Conservation (phyloP, 2,113 vertebrate genomes). For the Desmodus rotundus region DNA sequence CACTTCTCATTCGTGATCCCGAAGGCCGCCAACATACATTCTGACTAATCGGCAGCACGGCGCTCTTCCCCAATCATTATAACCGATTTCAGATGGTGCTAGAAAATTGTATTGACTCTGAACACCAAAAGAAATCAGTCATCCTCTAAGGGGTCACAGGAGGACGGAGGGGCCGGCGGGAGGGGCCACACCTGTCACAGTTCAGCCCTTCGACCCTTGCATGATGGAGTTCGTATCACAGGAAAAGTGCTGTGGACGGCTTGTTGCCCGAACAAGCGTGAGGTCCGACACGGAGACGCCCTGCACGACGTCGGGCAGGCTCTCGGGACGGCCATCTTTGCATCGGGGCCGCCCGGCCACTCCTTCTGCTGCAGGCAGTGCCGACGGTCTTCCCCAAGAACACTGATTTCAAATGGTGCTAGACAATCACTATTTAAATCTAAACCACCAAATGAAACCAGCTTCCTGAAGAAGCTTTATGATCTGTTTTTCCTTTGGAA, state of each 20-base stretch:
- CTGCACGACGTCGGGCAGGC: rapidly evolving
- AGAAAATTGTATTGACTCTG: conserved; percentile 94
- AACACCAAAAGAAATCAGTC: conserved; percentile 99
- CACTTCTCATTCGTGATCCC: background rate
- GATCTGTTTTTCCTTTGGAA: conserved; percentile 45
- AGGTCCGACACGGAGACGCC: rapidly evolving
- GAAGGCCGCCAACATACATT: background rate
- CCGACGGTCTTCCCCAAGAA: conserved; percentile 91
- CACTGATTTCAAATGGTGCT: conserved; percentile 99
- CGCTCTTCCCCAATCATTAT: conserved; percentile 93
- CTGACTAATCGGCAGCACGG: background rate
- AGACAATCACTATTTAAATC: conserved; percentile 95
- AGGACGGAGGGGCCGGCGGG: background rate
- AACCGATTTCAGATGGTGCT: conserved; percentile 99
- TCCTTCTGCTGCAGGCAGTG: background rate
- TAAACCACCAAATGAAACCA: conserved; percentile 99
- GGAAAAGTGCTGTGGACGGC: background rate
- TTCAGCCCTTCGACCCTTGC: background rate
- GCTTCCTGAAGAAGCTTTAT: conserved; percentile 94
- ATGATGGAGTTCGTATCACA: rapidly evolving
- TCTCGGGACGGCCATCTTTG: background rate
- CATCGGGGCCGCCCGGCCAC: rapidly evolving
- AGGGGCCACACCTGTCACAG: background rate
- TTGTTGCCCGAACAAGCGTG: background rate
- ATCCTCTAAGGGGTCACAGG: conserved; percentile 91